Evolutionary conservation across 2,113 vertebrate genomes (phyloP).

Genomic region (Brevimyrus niger): DNA sequence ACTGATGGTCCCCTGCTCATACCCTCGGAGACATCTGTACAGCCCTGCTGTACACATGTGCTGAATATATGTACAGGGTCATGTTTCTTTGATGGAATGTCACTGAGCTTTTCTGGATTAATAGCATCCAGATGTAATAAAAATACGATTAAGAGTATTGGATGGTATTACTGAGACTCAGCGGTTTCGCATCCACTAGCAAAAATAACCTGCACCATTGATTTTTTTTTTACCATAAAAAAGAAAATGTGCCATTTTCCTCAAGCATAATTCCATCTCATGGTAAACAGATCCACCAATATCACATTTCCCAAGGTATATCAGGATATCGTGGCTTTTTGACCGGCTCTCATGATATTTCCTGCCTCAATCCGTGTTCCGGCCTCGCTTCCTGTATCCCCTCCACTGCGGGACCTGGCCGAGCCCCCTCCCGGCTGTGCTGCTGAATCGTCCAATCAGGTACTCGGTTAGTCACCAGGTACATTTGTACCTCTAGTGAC

Average conservation of each 20-base stretch:
- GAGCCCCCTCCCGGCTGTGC: neutral
- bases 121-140: conserved; percentile 14
- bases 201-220: neutral
- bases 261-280: neutral
- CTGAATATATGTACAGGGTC: neutral
- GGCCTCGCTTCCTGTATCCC: neutral
- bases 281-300: neutral
- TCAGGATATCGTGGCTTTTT: neutral
- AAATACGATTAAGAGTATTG: conserved; percentile 7
- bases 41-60: neutral
- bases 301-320: neutral
- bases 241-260: neutral
- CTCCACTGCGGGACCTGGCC: neutral
- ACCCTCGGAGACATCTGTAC: neutral
- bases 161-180: conserved; percentile 8
- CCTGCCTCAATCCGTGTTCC: neutral
- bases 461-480: neutral
- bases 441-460: neutral
- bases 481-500: neutral
- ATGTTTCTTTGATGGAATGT: neutral
- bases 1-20: neutral
- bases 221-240: neutral
- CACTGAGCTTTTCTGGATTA: conserved; percentile 24
- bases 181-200: neutral
- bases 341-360: neutral